phyloP scores from a whole-genome alignment of 2,797 vertebrate genomes.

The Heterohyrax brucei region DNA sequence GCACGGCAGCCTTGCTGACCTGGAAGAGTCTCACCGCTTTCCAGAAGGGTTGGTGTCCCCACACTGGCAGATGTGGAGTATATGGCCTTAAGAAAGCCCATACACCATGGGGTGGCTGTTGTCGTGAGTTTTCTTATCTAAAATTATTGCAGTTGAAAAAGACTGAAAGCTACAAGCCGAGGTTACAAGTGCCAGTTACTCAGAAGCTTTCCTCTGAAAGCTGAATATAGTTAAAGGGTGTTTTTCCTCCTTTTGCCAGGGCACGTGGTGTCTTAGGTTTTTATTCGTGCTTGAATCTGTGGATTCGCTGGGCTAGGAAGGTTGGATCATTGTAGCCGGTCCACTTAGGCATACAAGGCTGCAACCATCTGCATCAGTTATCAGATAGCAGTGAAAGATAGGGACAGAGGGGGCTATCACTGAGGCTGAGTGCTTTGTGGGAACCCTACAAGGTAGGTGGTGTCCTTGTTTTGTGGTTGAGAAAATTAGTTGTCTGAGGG shows the following conservation, averaged over 20 bases:
- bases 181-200: neutral
- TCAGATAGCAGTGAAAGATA: neutral
- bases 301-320: neutral
- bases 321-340: neutral
- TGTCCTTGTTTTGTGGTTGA: constrained; percentile 1
- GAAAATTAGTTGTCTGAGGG: constrained; percentile 24
- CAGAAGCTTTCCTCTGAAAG: neutral
- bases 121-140: neutral
- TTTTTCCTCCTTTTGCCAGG: neutral
- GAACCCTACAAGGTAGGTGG: neutral
- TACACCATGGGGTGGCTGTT: neutral
- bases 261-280: neutral
- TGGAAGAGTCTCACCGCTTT: neutral
- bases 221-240: neutral
- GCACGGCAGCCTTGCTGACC: neutral
- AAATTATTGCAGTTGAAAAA: constrained; percentile 44
- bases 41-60: neutral
- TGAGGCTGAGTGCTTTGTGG: neutral
- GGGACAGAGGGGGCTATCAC: neutral
- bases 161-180: neutral
- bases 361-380: too few relatives aligned
- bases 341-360: neutral
- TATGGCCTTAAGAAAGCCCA: neutral
- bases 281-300: neutral
- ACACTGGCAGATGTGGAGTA: neutral